Evolutionary conservation across 2,113 vertebrate genomes (phyloP).

Genomic region (Alligator mississippiensis): DNA sequence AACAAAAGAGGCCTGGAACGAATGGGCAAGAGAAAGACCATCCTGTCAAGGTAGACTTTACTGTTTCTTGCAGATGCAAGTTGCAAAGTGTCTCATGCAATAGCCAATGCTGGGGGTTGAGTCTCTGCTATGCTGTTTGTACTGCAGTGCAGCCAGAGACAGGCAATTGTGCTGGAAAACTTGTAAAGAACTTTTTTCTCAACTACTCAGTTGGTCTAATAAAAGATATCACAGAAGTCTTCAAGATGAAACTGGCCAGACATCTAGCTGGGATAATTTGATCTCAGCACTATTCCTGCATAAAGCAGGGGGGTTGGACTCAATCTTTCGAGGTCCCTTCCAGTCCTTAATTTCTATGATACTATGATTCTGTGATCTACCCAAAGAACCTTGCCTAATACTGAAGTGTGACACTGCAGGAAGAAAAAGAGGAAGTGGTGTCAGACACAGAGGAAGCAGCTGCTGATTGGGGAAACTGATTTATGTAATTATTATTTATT

Average conservation of each 20-base stretch:
- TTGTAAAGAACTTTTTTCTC: too few species aligned
- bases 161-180: not conserved
- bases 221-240: not conserved
- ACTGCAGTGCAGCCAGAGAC: not conserved
- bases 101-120: too few species aligned
- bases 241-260: too few species aligned
- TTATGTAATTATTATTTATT: not conserved
- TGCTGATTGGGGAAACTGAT: not conserved
- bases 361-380: too few species aligned
- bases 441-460: not conserved
- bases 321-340: too few species aligned
- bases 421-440: not conserved
- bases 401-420: not conserved
- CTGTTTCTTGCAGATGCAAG: too few species aligned
- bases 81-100: too few species aligned
- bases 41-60: not conserved
- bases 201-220: not conserved
- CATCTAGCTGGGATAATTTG: too few species aligned
- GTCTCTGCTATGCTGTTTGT: too few species aligned
- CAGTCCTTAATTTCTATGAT: too few species aligned
- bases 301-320: too few species aligned
- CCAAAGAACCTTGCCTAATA: not conserved
- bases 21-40: not conserved
- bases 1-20: not conserved
- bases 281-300: too few species aligned